These are phyloP conservation scores for Neogobius melanostomus DNA, from an alignment of 2,113 vertebrate species.

Conservation along the genomic window DNA sequence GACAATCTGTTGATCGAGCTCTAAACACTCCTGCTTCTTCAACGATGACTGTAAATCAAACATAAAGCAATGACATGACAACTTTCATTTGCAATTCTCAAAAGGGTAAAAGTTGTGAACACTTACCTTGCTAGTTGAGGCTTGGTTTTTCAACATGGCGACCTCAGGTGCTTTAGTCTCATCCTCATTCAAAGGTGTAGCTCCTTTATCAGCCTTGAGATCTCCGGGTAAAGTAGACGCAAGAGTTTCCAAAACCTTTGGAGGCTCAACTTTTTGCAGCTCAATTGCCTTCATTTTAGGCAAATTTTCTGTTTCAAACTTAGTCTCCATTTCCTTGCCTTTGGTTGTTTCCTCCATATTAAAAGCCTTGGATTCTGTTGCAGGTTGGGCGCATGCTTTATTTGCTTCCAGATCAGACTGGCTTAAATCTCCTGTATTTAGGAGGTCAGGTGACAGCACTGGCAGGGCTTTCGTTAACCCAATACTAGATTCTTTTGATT, in stretches of 20 bases:
- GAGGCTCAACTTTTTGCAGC: conserved; percentile 11
- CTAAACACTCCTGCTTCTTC: conserved; percentile 85
- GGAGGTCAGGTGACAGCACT: conserved; percentile 3
- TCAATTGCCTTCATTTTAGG: conserved; percentile 10
- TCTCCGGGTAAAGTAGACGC: conserved; percentile 26
- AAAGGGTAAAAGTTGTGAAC: not conserved
- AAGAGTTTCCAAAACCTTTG: conserved; percentile 36
- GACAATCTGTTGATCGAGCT: conserved; percentile 85
- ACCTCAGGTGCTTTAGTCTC: conserved; percentile 10
- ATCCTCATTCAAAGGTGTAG: conserved; percentile 46
- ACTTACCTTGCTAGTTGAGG: conserved; percentile 55
- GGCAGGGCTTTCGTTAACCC: not conserved
- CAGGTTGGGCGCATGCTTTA: not conserved
- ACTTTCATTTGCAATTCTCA: too few relatives aligned
- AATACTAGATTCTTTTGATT: not conserved
- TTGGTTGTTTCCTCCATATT: conserved; percentile 13
- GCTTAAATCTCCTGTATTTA: not conserved
- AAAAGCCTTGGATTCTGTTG: not conserved
- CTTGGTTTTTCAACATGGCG: conserved; percentile 10
- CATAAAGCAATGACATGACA: not conserved
- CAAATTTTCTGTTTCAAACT: conserved; percentile 1
- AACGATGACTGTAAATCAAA: conserved; percentile 74
- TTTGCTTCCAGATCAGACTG: not conserved
- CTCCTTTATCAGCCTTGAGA: conserved; percentile 28
- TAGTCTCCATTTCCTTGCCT: conserved; percentile 21